Conservation (phyloP, 1,140 invertebrate genomes). For the Drosophila burlai region DNA sequence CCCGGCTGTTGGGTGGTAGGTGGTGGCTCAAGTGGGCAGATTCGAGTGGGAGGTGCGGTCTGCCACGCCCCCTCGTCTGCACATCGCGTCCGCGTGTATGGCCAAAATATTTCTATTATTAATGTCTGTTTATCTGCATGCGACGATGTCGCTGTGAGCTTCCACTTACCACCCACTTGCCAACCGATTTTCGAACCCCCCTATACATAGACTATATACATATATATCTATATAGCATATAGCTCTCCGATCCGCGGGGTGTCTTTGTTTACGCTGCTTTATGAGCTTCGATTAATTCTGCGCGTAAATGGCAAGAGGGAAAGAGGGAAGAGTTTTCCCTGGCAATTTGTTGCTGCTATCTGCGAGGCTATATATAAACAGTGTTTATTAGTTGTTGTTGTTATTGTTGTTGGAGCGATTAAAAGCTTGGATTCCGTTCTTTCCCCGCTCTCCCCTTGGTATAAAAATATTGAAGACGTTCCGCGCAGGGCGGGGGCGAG, state of each 20-base stretch:
- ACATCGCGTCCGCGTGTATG: constrained; percentile 1
- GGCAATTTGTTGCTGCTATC: constrained; percentile 51
- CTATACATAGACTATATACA: not conserved
- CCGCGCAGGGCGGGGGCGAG: not conserved
- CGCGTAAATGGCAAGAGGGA: constrained; percentile 55
- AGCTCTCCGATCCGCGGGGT: constrained; percentile 14
- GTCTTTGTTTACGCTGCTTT: constrained; percentile 72
- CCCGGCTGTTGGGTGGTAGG: constrained; percentile 1
- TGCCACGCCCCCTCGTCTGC: constrained; percentile 25
- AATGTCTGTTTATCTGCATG: constrained; percentile 81
- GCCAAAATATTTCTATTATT: constrained; percentile 78
- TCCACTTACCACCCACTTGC: constrained; percentile 1
- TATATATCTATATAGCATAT: constrained; percentile 5
- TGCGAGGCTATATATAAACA: constrained; percentile 45
- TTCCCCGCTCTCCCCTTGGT: too few species aligned
- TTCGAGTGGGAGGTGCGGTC: not conserved
- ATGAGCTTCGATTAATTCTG: constrained; percentile 79
- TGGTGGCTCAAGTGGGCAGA: constrained; percentile 2
- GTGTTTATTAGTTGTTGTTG: constrained; percentile 44
- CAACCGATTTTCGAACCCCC: not conserved
- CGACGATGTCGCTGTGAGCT: constrained; percentile 63
- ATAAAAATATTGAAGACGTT: constrained; percentile 26
- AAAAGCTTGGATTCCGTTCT: not conserved
- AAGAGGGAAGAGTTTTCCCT: constrained; percentile 19
- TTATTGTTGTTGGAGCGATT: constrained; percentile 15